Base-by-base conservation (phyloP, 2,797 vertebrate species). In the Labroides dimidiatus region DNA sequence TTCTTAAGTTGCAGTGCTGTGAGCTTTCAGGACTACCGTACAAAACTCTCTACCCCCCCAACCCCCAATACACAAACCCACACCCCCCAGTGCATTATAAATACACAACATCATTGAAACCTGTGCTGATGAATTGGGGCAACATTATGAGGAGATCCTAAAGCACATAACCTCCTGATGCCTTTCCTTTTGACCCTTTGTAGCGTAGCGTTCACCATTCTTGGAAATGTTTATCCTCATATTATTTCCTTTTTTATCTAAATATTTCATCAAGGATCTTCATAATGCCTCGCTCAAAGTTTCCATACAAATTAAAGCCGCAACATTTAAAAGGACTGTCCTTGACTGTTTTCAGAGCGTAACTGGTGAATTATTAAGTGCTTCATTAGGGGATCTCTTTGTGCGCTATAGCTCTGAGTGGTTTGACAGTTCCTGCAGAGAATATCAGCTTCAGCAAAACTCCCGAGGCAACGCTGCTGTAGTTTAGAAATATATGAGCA, bases 401-500 rank as follows among this genome's bases (percentile, higher is more conserved):
- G 69, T 65, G 52, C 44, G 52, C 44, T 60, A 1, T 14, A 37
- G 41, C 20, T 33, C 60, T 54, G n/a, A 47, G 72, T 47, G 17
- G 27, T 69, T 75, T 67, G 50, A 76, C 64, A 63, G 70, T 50
- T 66, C 10, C 27, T 3, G 50, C 33, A 23, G 50, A 72, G 66
- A 75, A 57, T 65, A 64, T 56, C 33, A 27, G 55, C 53, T 72
- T 73, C 60, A 51, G 53, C 21, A 57, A 41, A 73, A 68, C 43
- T 75, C 79, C 64, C 51, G 17, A 53, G 52, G 60, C 59, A 66
- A 43, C 13, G 17, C 65, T 57, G 52, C 56, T 56, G 51, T 56
- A 42, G 65, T 37, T n/a, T 60, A 39, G 69, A 85, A 82, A 79
- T 69, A 54, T 47, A 69, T 77, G 72, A 64, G 54, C 24, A 16